Base-by-base conservation (phyloP, 1,140 invertebrate genomes). In the Holcopasites calliopsidis region DNA sequence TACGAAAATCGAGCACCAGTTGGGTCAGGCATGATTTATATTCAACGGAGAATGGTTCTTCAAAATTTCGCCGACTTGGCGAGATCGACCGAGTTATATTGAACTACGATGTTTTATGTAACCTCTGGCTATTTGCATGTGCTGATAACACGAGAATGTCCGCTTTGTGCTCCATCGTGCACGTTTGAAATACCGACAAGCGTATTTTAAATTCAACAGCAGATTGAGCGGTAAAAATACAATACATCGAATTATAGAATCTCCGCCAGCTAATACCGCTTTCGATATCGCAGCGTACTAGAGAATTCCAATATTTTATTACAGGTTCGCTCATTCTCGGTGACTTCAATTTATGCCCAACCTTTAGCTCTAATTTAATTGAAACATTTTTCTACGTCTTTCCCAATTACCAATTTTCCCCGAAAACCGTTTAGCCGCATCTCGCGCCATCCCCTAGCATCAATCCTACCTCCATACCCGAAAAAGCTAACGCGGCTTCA, bases 1-100 rank as follows among this genome's bases (percentile, higher is more conserved):
- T 66, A 73, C 71, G 61, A 73, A 73, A 73, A 61, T 71, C 23
- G 68, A n/a, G 42, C 31, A 4, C 0, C 42, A 18, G 44, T n/a
- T 47, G 44, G 47, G 35, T 33, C 23, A 55, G 65, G 50, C 23
- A 62, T 66, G 71, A 74, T 74, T 74, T 74, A 66, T 66, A 74
- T 74, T 74, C 71, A 74, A 74, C 65, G 61, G 71, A 74, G 71
- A 26, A 74, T 38, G 62, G 62, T 65, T 55, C 71, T 74, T 74
- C 61, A 74, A 74, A 74, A 66, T 74, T 74, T 74, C 31, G 31
- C 40, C 50, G 71, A 40, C 40, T 44, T 10, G 16, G 50, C 28
- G 61, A 74, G 55, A 66, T 55, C 62, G 61, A 23, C 57, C 38
- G 71, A 66, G 61, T 66, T 74, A 74, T 66, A 74, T 66, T 57